A percentile compares a stretch with the other conserved stretches of the same genome.
Evolutionary conservation across 2,797 vertebrate species (phyloP).

Genomic region (Psittacula derbiana): DNA sequence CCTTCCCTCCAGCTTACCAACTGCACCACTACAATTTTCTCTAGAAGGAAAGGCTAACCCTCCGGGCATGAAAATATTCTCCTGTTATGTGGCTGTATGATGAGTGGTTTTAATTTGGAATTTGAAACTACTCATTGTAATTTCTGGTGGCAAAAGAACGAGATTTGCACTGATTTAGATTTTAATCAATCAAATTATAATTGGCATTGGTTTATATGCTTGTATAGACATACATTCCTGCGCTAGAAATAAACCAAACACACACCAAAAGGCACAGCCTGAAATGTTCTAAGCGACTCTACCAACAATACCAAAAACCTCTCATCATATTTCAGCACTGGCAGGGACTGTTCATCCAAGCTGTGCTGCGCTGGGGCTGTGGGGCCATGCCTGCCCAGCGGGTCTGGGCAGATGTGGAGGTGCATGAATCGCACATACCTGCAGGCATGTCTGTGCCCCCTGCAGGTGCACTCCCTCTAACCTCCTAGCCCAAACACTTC

Average conservation of each 20-base stretch:
- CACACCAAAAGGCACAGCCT: not conserved
- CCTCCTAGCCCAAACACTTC: not conserved
- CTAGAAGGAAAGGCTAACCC: not conserved
- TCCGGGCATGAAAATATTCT: not conserved
- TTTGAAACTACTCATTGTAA: not conserved
- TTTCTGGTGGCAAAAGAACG: not conserved
- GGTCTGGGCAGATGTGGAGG: not conserved
- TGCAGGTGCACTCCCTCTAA: fast-evolving
- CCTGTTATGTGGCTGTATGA: not conserved
- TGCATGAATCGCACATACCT: not conserved
- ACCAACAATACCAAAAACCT: fast-evolving
- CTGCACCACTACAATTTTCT: not conserved
- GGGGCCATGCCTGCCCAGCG: not conserved
- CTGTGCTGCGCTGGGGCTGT: fast-evolving
- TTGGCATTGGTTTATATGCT: not conserved
- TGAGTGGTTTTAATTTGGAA: not conserved
- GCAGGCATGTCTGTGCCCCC: not conserved
- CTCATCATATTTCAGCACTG: not conserved
- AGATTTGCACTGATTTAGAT: not conserved
- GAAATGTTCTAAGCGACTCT: not conserved
- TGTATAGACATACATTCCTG: not conserved
- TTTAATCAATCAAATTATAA: not conserved
- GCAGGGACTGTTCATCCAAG: fast-evolving
- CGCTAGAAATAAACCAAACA: not conserved
- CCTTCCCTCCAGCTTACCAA: fast-evolving